These are phyloP conservation scores for Todiramphus chloris DNA, from an alignment of 2,113 vertebrate species.

Conservation along the genomic window DNA sequence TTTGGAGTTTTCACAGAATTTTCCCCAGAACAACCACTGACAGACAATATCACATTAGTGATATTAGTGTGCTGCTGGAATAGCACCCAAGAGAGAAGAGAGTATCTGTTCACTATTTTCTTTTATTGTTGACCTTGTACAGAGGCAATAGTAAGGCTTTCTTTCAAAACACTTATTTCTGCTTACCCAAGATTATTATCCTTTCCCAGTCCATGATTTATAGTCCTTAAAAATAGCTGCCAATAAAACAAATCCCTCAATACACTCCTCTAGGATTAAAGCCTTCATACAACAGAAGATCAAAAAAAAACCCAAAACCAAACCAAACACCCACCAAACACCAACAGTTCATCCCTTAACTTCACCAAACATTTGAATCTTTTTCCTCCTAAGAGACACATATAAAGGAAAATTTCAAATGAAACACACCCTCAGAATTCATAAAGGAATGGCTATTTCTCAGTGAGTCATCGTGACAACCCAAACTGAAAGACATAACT, in stretches of 20 bases:
- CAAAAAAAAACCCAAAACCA: not conserved
- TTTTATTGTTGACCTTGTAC: conserved; percentile 16
- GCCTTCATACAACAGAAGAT: not conserved
- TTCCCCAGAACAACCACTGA: not conserved
- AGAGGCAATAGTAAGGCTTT: not conserved
- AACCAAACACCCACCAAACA: not conserved
- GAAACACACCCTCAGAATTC: not conserved
- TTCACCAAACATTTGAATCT: not conserved
- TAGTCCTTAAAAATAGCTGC: conserved; percentile 11
- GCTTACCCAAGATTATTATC: conserved; percentile 11
- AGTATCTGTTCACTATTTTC: not conserved
- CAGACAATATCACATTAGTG: not conserved
- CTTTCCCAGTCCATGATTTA: not conserved
- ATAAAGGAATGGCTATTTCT: not conserved
- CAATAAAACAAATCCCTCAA: not conserved
- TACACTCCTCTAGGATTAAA: not conserved
- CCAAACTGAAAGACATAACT: not conserved
- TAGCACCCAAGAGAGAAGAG: not conserved
- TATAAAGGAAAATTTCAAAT: not conserved
- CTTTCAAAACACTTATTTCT: conserved; percentile 18
- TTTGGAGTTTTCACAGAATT: not conserved
- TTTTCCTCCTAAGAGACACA: not conserved
- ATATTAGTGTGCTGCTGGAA: not conserved
- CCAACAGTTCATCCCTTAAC: not conserved
- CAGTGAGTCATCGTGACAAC: not conserved